These are phyloP conservation scores for Engraulis encrasicolus DNA, from an alignment of 2,113 vertebrate species.

Conservation along the genomic window DNA sequence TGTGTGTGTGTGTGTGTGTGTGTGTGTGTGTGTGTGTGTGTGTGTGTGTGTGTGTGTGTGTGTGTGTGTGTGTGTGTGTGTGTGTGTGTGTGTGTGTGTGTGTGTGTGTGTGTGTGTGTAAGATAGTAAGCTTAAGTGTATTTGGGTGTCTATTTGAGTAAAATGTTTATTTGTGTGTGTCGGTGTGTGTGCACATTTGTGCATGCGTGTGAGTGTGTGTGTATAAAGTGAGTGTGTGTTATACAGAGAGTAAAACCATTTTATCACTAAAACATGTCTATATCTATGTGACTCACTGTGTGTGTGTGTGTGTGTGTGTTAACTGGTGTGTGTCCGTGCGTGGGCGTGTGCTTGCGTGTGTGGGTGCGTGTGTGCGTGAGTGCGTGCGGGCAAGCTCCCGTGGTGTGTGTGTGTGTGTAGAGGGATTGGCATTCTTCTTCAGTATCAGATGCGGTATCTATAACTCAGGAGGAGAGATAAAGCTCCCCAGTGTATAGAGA, in stretches of 20 bases:
- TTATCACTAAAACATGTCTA: not conserved
- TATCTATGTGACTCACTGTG: not conserved
- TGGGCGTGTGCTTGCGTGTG: no score
- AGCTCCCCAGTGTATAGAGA: not conserved
- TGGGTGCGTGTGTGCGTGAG: constrained; percentile 20
- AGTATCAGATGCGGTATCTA: not conserved
- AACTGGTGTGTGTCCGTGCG: no score
- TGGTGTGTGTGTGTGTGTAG: not conserved
- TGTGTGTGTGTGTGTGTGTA: not conserved
- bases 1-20: not conserved
- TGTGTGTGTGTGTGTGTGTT: no score
- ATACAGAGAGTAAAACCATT: not conserved
- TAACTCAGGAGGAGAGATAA: constrained; percentile 1
- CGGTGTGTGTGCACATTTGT: constrained; percentile 18
- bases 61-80: not conserved
- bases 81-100: constrained; percentile 5
- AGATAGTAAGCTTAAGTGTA: no score
- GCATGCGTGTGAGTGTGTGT: constrained; percentile 39
- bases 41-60: not conserved
- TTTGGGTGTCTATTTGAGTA: not conserved
- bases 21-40: not conserved
- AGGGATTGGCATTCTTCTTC: no score
- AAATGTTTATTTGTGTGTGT: constrained; percentile 28
- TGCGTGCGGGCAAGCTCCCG: constrained; percentile 36
- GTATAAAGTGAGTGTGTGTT: no score